phyloP scores from a whole-genome alignment of 2,113 vertebrate species.

The Laterallus jamaicensis region DNA sequence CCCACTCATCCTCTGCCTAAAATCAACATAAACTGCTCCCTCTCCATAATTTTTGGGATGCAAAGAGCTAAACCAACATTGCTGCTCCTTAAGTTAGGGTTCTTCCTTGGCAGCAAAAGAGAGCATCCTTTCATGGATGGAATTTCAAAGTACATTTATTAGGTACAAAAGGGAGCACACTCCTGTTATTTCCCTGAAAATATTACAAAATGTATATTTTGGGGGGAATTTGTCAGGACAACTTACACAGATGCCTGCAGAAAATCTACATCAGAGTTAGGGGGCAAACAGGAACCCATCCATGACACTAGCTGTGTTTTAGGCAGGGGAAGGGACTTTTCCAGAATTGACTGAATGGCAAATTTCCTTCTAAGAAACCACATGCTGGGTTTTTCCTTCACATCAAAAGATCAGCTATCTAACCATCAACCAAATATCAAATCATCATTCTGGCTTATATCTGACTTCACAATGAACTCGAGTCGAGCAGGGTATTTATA shows the following conservation, averaged over 20 bases:
- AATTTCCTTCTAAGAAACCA: neutral
- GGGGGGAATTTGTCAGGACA: neutral
- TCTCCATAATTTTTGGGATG: neutral
- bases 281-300: neutral
- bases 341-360: neutral
- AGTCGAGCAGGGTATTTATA: neutral
- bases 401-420: neutral
- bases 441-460: neutral
- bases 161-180: neutral
- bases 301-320: neutral
- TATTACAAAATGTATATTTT: neutral
- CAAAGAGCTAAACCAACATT: neutral
- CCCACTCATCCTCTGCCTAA: neutral
- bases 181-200: neutral
- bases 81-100: neutral
- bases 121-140: neutral
- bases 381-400: rapidly evolving
- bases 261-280: neutral
- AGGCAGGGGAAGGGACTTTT: neutral
- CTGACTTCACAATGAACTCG: neutral
- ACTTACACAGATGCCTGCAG: neutral
- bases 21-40: neutral
- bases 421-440: neutral
- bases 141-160: neutral
- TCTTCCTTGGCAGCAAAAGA: neutral